A percentile compares a stretch with the other conserved stretches of the same genome.
Evolutionary conservation across 2,797 vertebrate species (phyloP).

Genomic region (Anableps anableps): DNA sequence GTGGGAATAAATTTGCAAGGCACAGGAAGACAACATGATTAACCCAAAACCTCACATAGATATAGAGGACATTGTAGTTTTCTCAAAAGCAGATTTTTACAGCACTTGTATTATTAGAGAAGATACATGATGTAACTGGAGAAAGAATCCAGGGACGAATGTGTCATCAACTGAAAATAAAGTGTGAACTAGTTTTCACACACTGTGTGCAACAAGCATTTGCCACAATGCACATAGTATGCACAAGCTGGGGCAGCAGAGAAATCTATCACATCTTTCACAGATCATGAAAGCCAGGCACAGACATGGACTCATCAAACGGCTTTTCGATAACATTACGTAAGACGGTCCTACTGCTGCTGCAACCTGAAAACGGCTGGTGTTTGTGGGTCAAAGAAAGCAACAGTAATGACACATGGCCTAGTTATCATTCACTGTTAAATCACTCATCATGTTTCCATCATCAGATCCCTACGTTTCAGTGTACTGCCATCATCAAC

Average conservation of each 20-base stretch:
- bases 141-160: slow-evolving; percentile 37
- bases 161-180: slow-evolving; percentile 60
- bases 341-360: neutral
- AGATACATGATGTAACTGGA: slow-evolving; percentile 44
- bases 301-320: slow-evolving; percentile 13
- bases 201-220: slow-evolving; percentile 26
- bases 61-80: slow-evolving; percentile 39
- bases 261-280: slow-evolving; percentile 9
- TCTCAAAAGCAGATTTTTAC: slow-evolving; percentile 54
- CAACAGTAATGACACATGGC: slow-evolving; percentile 23
- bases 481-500: slow-evolving; percentile 74
- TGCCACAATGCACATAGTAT: slow-evolving; percentile 21
- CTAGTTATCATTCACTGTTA: slow-evolving; percentile 43
- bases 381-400: slow-evolving; percentile 21
- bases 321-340: slow-evolving; percentile 11
- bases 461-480: slow-evolving; percentile 47
- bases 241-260: slow-evolving; percentile 4
- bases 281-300: slow-evolving; percentile 3
- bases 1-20: neutral
- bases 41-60: slow-evolving; percentile 56
- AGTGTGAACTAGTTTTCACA: slow-evolving; percentile 52
- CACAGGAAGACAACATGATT: neutral
- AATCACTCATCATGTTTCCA: slow-evolving; percentile 43
- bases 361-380: slow-evolving; percentile 9
- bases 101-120: slow-evolving; percentile 50